Conservation (phyloP, 2,797 vertebrate genomes). For the Pelobates cultripes region DNA sequence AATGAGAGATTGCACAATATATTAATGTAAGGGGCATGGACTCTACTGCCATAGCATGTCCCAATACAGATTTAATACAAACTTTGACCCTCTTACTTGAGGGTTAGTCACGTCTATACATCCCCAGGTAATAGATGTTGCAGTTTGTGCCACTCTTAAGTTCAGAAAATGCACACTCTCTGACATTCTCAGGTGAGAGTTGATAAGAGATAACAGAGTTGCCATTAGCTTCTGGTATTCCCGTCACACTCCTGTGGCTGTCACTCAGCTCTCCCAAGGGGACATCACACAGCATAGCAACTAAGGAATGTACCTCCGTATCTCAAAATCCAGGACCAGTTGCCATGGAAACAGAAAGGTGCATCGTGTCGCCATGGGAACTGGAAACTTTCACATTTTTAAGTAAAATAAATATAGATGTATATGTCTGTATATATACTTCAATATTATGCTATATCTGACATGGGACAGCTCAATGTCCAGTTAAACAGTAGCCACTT, state of each 20-base stretch:
- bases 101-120: too few species aligned
- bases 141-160: too few species aligned
- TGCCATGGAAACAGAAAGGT: conserved; percentile 80
- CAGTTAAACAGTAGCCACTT: not conserved
- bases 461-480: not conserved
- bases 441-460: not conserved
- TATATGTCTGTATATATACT: conserved; percentile 7
- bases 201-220: conserved; percentile 5
- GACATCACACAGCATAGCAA: conserved; percentile 43
- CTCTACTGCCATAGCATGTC: too few species aligned
- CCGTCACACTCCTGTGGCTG: conserved; percentile 40
- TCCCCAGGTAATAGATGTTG: too few species aligned
- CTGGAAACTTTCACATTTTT: conserved; percentile 73
- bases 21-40: too few species aligned
- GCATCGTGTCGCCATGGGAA: conserved; percentile 78
- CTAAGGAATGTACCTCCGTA: conserved; percentile 43
- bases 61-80: too few species aligned
- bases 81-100: too few species aligned
- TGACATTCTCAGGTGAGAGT: not conserved
- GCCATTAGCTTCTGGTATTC: conserved; percentile 33
- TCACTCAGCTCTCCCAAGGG: conserved; percentile 48
- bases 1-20: too few species aligned
- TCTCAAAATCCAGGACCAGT: conserved; percentile 74
- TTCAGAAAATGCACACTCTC: not conserved
- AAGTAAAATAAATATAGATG: conserved; percentile 32